These are phyloP conservation scores for Lottia scabra DNA, from an alignment of 2,888 invertebrate genomes.

Conservation along the genomic window DNA sequence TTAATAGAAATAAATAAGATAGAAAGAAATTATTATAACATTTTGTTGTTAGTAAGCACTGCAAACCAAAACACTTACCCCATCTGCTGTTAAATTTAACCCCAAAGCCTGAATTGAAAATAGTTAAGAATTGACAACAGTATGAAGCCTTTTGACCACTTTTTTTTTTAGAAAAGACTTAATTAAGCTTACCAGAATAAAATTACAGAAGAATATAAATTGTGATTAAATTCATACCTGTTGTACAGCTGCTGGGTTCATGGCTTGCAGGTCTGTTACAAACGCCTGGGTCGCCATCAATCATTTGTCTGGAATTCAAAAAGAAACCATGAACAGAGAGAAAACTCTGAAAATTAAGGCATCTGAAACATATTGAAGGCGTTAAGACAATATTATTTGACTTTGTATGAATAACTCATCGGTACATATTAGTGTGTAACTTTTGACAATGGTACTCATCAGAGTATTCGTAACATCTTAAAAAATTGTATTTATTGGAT, in stretches of 20 bases:
- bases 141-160: too few species aligned
- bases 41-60: neutral
- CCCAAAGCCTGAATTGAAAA: slow-evolving; percentile 29
- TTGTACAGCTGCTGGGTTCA: slow-evolving; percentile 62
- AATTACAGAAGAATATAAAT: neutral
- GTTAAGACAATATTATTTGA: too few species aligned
- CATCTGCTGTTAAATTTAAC: slow-evolving; percentile 36
- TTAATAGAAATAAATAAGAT: too few species aligned
- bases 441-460: too few species aligned
- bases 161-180: neutral
- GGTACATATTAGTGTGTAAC: too few species aligned
- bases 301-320: neutral
- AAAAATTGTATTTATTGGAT: too few species aligned
- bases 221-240: neutral
- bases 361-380: too few species aligned
- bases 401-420: too few species aligned
- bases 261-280: slow-evolving; percentile 69
- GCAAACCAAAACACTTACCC: slow-evolving; percentile 27
- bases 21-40: too few species aligned
- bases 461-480: too few species aligned
- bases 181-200: neutral
- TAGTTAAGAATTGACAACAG: neutral
- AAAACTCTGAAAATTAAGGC: too few species aligned
- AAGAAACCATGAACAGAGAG: neutral
- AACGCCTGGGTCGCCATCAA: slow-evolving; percentile 69